Conservation (phyloP, 2,113 vertebrate species). For the Amblyopsis rosae region DNA sequence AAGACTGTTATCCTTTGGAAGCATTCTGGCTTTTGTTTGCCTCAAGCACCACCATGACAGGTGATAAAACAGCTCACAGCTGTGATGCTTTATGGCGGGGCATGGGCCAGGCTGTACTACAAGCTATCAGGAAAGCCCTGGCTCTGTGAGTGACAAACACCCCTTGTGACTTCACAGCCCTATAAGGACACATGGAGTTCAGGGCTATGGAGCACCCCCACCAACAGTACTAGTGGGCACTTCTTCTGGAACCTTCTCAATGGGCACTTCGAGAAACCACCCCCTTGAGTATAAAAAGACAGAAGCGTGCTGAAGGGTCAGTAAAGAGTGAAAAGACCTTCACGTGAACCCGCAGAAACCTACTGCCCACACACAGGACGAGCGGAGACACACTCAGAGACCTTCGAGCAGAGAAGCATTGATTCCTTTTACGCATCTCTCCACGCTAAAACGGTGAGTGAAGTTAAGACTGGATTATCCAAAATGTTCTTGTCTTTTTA, state of each 20-base stretch:
- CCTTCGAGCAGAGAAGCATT: too few species aligned
- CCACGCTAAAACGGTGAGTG: neutral
- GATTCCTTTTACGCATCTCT: too few species aligned
- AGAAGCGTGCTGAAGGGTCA: conserved; percentile 14
- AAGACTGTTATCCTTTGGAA: conserved; percentile 22
- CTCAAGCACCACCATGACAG: conserved; percentile 46
- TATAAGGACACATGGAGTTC: conserved; percentile 75
- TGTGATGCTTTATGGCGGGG: conserved; percentile 48
- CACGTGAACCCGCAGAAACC: conserved; percentile 38
- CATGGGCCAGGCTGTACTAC: conserved; percentile 28
- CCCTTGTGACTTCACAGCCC: conserved; percentile 73
- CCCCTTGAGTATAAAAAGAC: conserved; percentile 75
- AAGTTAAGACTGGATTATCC: conserved; percentile 58
- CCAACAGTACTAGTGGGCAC: conserved; percentile 38
- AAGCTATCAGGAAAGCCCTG: conserved; percentile 58
- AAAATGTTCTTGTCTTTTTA: neutral
- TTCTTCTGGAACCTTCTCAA: conserved; percentile 79
- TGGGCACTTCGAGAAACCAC: conserved; percentile 70
- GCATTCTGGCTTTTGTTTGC: conserved; percentile 19
- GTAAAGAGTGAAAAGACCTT: conserved; percentile 41
- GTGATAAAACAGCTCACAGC: conserved; percentile 40
- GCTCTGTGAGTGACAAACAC: conserved; percentile 75
- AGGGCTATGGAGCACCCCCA: conserved; percentile 42
- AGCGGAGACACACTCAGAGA: conserved; percentile 14
- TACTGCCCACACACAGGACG: conserved; percentile 31